A percentile compares a stretch with the other conserved stretches of the same genome.
phyloP scores from a whole-genome alignment of 2,797 vertebrate species.

The Aplochiton taeniatus region DNA sequence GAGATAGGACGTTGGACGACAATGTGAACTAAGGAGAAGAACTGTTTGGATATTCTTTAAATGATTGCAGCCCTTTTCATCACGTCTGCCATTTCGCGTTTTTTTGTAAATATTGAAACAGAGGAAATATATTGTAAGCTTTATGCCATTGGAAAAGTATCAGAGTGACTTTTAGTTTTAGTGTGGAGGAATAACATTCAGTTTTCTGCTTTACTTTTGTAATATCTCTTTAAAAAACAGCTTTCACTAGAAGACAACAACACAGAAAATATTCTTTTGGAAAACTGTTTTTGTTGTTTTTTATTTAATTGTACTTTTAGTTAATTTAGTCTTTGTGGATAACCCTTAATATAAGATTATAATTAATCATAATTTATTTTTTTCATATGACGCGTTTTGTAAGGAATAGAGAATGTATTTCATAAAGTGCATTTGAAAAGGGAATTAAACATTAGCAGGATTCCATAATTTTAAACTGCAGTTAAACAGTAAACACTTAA shows the following conservation, averaged over 20 bases:
- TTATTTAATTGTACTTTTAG: neutral
- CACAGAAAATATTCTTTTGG: no score
- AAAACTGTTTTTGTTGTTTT: neutral
- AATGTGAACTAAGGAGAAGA: no score
- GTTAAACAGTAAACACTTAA: constrained; percentile 16
- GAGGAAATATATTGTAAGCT: neutral
- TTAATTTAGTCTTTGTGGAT: neutral
- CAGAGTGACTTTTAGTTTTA: no score
- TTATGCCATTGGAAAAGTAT: neutral
- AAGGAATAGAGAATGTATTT: neutral
- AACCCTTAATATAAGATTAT: neutral
- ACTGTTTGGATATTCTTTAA: neutral
- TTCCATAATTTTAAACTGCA: constrained; percentile 10
- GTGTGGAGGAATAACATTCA: no score
- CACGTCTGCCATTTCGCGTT: neutral
- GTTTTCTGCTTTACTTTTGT: no score
- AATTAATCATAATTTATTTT: neutral
- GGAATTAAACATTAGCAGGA: constrained; percentile 20
- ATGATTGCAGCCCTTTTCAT: no score
- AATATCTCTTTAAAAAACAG: no score
- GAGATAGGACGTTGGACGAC: constrained; percentile 6
- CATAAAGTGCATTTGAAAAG: neutral
- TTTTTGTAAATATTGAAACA: neutral
- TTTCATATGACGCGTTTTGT: neutral
- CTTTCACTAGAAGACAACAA: no score